phyloP scores from a whole-genome alignment of 2,888 invertebrate species.

The Diarsia brunnea region DNA sequence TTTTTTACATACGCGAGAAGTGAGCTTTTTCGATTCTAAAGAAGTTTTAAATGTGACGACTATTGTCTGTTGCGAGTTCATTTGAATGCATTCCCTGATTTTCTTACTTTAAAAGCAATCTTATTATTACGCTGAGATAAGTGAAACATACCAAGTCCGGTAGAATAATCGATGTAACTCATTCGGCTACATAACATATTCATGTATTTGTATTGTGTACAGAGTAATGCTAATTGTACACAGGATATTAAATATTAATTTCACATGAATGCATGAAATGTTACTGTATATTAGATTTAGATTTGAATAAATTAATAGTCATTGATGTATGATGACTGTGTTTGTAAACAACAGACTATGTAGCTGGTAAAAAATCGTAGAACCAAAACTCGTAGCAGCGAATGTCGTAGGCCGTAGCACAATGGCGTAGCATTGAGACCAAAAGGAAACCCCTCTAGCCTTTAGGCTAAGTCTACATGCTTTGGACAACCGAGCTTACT shows the following conservation, averaged over 20 bases:
- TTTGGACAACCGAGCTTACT: constrained; percentile 38
- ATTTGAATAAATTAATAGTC: constrained; percentile 21
- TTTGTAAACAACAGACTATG: neutral
- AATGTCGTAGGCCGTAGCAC: constrained; percentile 41
- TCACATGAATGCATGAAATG: constrained; percentile 48
- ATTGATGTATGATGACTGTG: constrained; percentile 1
- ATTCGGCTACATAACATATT: constrained; percentile 30
- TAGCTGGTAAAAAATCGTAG: constrained; percentile 24
- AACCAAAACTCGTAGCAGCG: constrained; percentile 30
- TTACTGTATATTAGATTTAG: constrained; percentile 33
- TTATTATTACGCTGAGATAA: constrained; percentile 58
- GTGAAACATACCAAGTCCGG: constrained; percentile 27
- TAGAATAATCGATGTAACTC: constrained; percentile 29
- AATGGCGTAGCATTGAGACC: constrained; percentile 20
- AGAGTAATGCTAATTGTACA: constrained; percentile 49
- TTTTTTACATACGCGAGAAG: constrained; percentile 79
- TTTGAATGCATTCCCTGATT: constrained; percentile 76
- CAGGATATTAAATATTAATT: constrained; percentile 65
- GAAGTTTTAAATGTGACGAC: constrained; percentile 70
- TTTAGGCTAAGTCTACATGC: constrained; percentile 39
- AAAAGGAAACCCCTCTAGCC: constrained; percentile 38
- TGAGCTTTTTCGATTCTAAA: constrained; percentile 76
- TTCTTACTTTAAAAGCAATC: constrained; percentile 73
- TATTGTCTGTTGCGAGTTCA: constrained; percentile 72
- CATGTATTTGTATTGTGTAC: constrained; percentile 52